phyloP scores from a whole-genome alignment of 2,113 vertebrate species.

The Cebidichthys violaceus region DNA sequence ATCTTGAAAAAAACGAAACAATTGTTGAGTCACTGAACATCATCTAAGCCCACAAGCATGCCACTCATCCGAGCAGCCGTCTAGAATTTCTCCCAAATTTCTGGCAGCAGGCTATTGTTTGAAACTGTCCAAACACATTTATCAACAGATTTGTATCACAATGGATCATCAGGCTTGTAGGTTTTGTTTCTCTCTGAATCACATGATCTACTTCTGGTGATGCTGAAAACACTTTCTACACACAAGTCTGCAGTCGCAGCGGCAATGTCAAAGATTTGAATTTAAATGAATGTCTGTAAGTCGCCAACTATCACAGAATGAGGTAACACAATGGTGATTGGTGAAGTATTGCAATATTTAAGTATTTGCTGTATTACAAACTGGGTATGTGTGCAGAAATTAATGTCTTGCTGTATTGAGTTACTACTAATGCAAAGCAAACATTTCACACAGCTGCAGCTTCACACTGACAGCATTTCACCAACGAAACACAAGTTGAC shows the following conservation, averaged over 20 bases:
- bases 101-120: slow-evolving; percentile 4
- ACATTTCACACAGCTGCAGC: background rate
- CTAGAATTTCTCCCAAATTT: slow-evolving; percentile 10
- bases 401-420: no score
- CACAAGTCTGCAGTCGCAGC: no score
- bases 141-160: slow-evolving; percentile 20
- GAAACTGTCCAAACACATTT: slow-evolving; percentile 20
- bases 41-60: background rate
- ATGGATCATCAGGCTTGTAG: background rate
- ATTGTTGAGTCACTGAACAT: slow-evolving; percentile 6
- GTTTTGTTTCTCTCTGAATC: slow-evolving; percentile 18
- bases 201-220: background rate
- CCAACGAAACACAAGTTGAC: no score
- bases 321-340: background rate
- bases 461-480: no score
- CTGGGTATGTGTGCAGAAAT: background rate
- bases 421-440: no score
- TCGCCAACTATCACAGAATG: background rate
- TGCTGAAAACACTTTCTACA: background rate
- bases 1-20: background rate
- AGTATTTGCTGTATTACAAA: background rate
- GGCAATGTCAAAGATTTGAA: background rate
- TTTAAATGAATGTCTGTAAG: background rate
- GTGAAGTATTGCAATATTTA: background rate
- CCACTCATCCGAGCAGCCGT: slow-evolving; percentile 4